phyloP scores from a whole-genome alignment of 2,888 invertebrate species.

The Fissipunctia ypsillon region DNA sequence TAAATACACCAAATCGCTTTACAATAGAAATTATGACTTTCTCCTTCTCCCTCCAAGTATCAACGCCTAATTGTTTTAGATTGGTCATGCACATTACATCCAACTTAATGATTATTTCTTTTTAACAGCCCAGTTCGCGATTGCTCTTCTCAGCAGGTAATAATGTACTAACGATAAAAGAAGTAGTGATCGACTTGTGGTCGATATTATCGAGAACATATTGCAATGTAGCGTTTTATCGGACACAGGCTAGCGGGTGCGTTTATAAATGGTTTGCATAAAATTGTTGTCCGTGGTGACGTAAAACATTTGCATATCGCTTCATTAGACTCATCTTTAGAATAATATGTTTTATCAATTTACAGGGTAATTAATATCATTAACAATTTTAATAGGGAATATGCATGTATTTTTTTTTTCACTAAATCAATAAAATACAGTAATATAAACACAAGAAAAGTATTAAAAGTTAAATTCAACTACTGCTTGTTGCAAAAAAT shows the following conservation, averaged over 20 bases:
- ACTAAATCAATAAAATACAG: no score
- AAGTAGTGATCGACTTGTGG: slow-evolving; percentile 36
- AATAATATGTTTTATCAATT: background rate
- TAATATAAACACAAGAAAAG: no score
- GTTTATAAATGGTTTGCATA: slow-evolving; percentile 14
- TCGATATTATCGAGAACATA: slow-evolving; percentile 22
- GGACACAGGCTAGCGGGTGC: background rate
- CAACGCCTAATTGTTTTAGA: slow-evolving; percentile 52
- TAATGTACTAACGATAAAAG: slow-evolving; percentile 44
- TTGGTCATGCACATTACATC: slow-evolving; percentile 46
- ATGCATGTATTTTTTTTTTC: no score
- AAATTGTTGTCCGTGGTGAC: background rate
- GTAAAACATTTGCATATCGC: background rate
- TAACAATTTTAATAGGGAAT: no score
- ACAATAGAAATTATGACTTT: slow-evolving; percentile 30
- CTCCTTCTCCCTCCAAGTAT: slow-evolving; percentile 46
- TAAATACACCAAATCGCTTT: slow-evolving; percentile 5
- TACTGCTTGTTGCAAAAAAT: no score
- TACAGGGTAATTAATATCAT: background rate
- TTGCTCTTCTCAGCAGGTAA: slow-evolving; percentile 46
- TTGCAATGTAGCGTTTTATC: slow-evolving; percentile 23
- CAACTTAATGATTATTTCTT: slow-evolving; percentile 64
- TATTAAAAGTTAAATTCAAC: no score
- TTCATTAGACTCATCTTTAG: background rate
- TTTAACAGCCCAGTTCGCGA: slow-evolving; percentile 59